A percentile compares a stretch with the other conserved stretches of the same genome.
phyloP scores from a whole-genome alignment of 2,888 invertebrate genomes.

The Xanthorhoe spadicearia region DNA sequence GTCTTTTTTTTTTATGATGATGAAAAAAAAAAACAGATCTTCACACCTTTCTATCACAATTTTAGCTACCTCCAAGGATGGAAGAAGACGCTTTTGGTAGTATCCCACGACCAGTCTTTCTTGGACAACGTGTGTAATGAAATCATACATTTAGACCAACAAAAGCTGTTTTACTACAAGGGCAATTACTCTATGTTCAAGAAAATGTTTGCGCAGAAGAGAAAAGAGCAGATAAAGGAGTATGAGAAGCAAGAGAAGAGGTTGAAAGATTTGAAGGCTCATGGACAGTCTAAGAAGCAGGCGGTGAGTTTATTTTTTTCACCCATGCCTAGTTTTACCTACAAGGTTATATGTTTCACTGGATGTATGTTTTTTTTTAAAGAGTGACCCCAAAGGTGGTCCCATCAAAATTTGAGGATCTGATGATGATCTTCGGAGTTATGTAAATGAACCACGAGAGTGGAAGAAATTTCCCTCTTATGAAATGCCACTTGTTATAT shows the following conservation, averaged over 20 bases:
- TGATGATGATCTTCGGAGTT: too few relatives aligned
- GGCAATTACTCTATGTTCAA: conserved; percentile 99
- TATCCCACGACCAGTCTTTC: conserved; percentile 99
- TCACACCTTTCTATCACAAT: too few relatives aligned
- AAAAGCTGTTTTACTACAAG: conserved; percentile 97
- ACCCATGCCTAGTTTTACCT: not conserved
- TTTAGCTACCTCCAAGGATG: conserved; percentile 96
- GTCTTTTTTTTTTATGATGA: too few relatives aligned
- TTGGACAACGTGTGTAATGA: conserved; percentile 99
- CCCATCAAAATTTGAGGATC: too few relatives aligned
- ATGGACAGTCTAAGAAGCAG: conserved; percentile 97
- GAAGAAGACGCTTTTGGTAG: conserved; percentile 99
- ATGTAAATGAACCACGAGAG: too few relatives aligned
- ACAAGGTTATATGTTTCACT: too few relatives aligned
- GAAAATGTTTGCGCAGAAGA: conserved; percentile 98
- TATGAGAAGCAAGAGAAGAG: conserved; percentile 99
- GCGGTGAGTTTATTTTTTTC: conserved; percentile 81
- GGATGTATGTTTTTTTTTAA: too few relatives aligned
- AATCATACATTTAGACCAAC: conserved; percentile 97
- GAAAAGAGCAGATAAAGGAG: conserved; percentile 97
- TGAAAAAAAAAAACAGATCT: too few relatives aligned
- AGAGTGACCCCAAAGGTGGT: too few relatives aligned
- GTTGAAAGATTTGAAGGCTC: conserved; percentile 96
- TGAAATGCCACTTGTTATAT: too few relatives aligned
- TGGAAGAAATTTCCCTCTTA: too few relatives aligned